Percentiles rank a stretch among this genome's conserved stretches.
These are phyloP conservation scores for Solea solea DNA, from an alignment of 2,113 vertebrate species.

Conservation along the genomic window DNA sequence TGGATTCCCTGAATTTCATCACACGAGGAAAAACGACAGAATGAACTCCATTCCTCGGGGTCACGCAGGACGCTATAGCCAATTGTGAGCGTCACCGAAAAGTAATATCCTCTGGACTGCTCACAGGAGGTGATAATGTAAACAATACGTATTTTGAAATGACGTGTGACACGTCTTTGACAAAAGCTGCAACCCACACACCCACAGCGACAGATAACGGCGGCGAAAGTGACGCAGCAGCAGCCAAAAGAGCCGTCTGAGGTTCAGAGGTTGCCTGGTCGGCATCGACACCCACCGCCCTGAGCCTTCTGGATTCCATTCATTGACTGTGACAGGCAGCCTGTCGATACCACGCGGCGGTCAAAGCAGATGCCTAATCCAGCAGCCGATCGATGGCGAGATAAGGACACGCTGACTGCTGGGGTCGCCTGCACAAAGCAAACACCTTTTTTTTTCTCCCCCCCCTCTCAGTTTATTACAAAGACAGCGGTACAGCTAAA, in stretches of 20 bases:
- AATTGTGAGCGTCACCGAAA: conserved; percentile 28
- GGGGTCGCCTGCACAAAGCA: conserved; percentile 6
- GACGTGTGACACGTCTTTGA: no score
- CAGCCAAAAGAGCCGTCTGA: conserved; percentile 28
- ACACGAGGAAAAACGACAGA: background rate
- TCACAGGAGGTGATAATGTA: conserved; percentile 18
- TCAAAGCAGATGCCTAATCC: conserved; percentile 65
- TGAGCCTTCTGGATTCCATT: conserved; percentile 37
- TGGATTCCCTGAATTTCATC: conserved; percentile 22
- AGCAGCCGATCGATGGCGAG: conserved; percentile 66
- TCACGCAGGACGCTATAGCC: conserved; percentile 18
- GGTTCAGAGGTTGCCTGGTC: conserved; percentile 47
- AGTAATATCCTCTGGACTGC: conserved; percentile 13
- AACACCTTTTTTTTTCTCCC: conserved; percentile 15
- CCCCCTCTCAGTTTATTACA: conserved; percentile 3
- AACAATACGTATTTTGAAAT: conserved; percentile 34
- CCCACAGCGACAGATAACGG: background rate
- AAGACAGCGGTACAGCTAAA: background rate
- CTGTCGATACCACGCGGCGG: conserved; percentile 60
- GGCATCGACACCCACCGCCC: conserved; percentile 30
- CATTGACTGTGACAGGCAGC: conserved; percentile 54
- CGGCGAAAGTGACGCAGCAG: conserved; percentile 5
- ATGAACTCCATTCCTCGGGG: conserved; percentile 18
- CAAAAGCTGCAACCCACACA: background rate
- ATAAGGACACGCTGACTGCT: conserved; percentile 52